phyloP scores from a whole-genome alignment of 2,113 vertebrate species.

The Dolichotis patagonum region DNA sequence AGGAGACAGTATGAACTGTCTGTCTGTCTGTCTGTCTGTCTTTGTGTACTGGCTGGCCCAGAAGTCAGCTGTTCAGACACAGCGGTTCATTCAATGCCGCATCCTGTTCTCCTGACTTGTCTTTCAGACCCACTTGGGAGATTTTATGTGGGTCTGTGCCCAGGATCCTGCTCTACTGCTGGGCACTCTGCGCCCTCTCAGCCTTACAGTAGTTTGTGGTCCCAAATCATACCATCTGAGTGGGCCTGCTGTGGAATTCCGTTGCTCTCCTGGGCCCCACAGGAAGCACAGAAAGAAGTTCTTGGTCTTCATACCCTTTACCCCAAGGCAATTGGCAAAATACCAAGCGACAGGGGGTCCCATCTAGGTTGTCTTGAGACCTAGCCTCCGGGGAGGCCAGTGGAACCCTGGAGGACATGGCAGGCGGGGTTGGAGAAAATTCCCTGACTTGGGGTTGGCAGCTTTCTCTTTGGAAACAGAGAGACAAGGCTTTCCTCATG shows the following conservation, averaged over 20 bases:
- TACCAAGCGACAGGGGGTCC: background rate
- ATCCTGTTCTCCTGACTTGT: background rate
- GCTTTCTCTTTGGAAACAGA: background rate
- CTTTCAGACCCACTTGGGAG: background rate
- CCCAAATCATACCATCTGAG: no score
- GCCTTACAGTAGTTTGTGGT: background rate
- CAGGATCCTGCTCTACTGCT: background rate
- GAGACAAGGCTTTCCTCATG: background rate
- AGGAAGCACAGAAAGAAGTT: background rate
- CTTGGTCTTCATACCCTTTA: background rate
- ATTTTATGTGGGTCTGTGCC: fast-evolving
- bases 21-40: background rate
- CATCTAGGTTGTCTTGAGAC: background rate
- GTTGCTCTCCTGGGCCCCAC: background rate
- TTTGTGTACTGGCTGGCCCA: background rate
- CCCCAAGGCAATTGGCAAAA: background rate
- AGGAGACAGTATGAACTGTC: background rate
- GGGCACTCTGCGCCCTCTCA: background rate
- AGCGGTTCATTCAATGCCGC: background rate
- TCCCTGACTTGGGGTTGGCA: background rate
- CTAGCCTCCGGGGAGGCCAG: background rate
- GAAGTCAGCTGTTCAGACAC: background rate
- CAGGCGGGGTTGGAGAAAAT: background rate
- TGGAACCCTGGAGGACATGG: background rate
- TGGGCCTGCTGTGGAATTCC: background rate